Evolutionary conservation across 1,140 invertebrate species (phyloP), one percentile per base, ranked within the genome.

Genomic region (Dendrolimus punctatus): DNA sequence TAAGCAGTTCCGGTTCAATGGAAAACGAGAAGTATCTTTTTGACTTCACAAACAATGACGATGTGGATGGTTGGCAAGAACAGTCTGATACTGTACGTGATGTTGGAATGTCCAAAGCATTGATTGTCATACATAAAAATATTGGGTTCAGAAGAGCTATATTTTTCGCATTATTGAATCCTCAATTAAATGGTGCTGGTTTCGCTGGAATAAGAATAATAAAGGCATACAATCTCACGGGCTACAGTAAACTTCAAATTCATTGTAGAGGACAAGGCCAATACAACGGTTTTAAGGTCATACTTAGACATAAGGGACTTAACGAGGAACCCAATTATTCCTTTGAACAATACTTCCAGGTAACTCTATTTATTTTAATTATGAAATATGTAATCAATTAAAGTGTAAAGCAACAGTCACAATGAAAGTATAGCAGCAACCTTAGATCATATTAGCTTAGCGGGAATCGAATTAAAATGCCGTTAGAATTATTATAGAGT

Each of bases 101-200:
- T 61, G 89, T 90, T 6, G 92, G 92, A 51, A 92, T 89, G 87
- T 93, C 92, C 0, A 93, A 93, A 78, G 91, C 90, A 2, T 68
- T 80, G 2, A 66, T 93, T 6, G 82, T 87, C 4, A 60, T 92
- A 36, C 80, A 83, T 46, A 89, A 92, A 68, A 91, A 90, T 64
- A 90, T 89, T 5, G 75, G 86, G 58, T 92, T 91, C 57, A 90
- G 92, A 73, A 75, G 90, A 66, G 92, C 89, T 0, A 80, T 93
- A 64, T 90, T 93, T 55, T 93, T 93, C 61, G 89, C 90, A 4
- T 63, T 93, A 8, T 69, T 93, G 5, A 92, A 93, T 71, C 92
- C 92, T 5, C 92, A 93, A 74, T 81, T 89, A 6, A 92, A 93
- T 60, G 92, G 92, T 2, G 92, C 92, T 39, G 91, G 91, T 5